Base-by-base conservation (phyloP, 2,113 vertebrate species). In the Lasiurus borealis region DNA sequence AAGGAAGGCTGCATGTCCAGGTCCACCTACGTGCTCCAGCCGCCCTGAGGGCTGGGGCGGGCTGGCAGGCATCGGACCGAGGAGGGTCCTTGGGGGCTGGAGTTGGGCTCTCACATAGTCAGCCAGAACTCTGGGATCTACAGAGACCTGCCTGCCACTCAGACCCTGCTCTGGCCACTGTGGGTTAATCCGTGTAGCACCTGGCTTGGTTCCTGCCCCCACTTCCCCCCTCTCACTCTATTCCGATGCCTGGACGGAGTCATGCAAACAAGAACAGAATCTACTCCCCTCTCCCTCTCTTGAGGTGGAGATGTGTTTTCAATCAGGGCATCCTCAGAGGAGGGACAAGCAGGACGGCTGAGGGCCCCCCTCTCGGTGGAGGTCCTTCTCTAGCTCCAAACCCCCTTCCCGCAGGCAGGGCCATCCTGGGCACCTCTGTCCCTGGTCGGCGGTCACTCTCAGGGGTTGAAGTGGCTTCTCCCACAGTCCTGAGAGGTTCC, bases 1-100 rank as follows among this genome's bases (percentile, higher is more conserved):
- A 13, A 0, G 36, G 48, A 14, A 12, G 15, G 77, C 27, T 4
- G 52, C 10, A 2, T 21, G 66, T 18, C 66, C 2, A 1, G 12
- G 80, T 12, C 48, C 12, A 0, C 1, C 1, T 8, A 7, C 27
- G 4, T 23, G 5, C 9, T 1, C 31, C 4, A 0, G 71, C 72
- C 4, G 4, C 48, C 34, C 12, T 12, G 21, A 19, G 54, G 14
- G 52, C 48, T 4, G 40, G 54, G 57, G 16, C 25, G 36, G 10
- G 36, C 25, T 23, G 11, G 6, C 8, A 1, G 9, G 57, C 15
- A 1, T 12, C 2, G 0, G 54, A 34, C 40, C 3, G 12, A 16
- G 71, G 12, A 16, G 71, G 6, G 78, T 2, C 8, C 10, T 13
- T 4, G 13, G 52, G 78, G 54, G 13, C 52, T 13, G 0, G 21